These are phyloP conservation scores for Phoxinus phoxinus DNA, from an alignment of 2,113 vertebrate species.

Conservation along the genomic window DNA sequence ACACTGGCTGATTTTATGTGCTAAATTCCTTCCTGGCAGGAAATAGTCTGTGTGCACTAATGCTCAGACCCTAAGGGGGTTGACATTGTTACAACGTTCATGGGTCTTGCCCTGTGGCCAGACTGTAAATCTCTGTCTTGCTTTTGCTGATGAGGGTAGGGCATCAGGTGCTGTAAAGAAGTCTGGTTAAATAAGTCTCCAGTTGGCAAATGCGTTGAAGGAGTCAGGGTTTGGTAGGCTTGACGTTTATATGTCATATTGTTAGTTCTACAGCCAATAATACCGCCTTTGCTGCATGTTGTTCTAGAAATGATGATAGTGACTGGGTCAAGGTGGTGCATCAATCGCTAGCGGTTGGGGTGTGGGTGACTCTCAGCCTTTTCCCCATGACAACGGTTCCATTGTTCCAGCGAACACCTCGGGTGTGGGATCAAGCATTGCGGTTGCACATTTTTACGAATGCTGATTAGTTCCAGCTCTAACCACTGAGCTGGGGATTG, in stretches of 20 bases:
- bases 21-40: constrained; percentile 77
- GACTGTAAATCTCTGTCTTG: constrained; percentile 40
- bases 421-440: constrained; percentile 49
- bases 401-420: constrained; percentile 64
- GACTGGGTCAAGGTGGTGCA: constrained; percentile 47
- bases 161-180: constrained; percentile 55
- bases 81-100: constrained; percentile 63
- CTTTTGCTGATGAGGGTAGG: constrained; percentile 59
- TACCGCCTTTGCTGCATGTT: constrained; percentile 3
- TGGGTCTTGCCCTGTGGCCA: constrained; percentile 45
- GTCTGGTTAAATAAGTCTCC: constrained; percentile 12
- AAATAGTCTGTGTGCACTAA: constrained; percentile 63
- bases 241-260: not conserved
- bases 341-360: constrained; percentile 36
- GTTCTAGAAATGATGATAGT: constrained; percentile 56
- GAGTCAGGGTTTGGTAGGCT: constrained; percentile 23
- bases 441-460: constrained; percentile 52
- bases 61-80: constrained; percentile 61
- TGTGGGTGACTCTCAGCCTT: constrained; percentile 62
- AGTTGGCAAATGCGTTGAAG: constrained; percentile 35
- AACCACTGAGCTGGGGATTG: constrained; percentile 17
- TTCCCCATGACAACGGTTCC: constrained; percentile 63
- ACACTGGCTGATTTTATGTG: constrained; percentile 61
- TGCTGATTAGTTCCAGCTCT: constrained; percentile 53
- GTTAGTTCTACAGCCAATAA: not conserved